Base-by-base conservation (phyloP, 2,113 vertebrate genomes). In the Dipodomys ordii region DNA sequence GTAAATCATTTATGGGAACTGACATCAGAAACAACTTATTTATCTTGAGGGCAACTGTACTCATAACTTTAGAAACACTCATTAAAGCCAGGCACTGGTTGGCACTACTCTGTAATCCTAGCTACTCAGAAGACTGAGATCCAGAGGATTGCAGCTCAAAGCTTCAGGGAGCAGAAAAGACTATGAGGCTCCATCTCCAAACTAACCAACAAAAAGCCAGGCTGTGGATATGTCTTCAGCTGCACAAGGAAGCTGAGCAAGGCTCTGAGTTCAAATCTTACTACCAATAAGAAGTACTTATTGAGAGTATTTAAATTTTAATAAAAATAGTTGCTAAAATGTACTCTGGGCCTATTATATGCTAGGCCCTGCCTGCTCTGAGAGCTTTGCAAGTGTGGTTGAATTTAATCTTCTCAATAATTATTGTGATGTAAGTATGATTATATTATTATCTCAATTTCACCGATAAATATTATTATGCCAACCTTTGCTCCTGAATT, bases 401-500 rank as follows among this genome's bases (percentile, higher is more conserved):
- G 83, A 82, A 23, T 91, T 93, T 80, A 94, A 88, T 78, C 23
- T 13, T 92, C 46, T 57, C 20, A 84, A 44, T 90, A 76, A 74
- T 81, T 39, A 78, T 85, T 57, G 16, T 27, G 19, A 35, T 53
- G 10, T 46, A 68, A 22, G 9, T n/a, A 35, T 92, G 72, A 88
- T 79, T 87, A 44, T 80, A 28, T 91, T 88, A 76, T 83, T 88
- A 89, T 74, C 69, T 7, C 35, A 88, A 0, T 77, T 93, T 91
- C 76, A 89, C 60, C 89, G 79, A 13, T 83, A 13, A 91, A 82
- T 78, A 72, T 79, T 78, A 85, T 83, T 74, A 90, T 1, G 87
- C 30, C 19, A 69, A 73, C 32, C 39, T 73, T 84, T 87, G 83
- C 32, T 87, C 30, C 28, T 44, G 64, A 83, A 77, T 93, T 89